Evolutionary conservation across 2,888 invertebrate genomes (phyloP).

Genomic region (Drosophila monieri): DNA sequence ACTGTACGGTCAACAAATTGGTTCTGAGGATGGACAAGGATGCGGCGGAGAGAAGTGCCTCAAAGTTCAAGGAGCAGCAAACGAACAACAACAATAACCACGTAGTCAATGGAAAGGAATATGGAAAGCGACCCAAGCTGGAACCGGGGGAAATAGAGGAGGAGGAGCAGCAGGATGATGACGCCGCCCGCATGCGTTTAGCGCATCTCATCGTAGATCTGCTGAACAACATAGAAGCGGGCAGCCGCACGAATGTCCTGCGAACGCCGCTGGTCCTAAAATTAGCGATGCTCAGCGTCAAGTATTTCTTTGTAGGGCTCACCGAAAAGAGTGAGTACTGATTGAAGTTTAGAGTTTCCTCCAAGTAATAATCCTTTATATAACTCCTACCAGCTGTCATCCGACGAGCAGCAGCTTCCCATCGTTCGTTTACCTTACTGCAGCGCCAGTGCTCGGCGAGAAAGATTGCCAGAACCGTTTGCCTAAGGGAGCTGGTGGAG

Average conservation of each 20-base stretch:
- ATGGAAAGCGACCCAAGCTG: slow-evolving; percentile 51
- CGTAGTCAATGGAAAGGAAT: slow-evolving; percentile 39
- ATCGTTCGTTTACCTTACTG: slow-evolving; percentile 87
- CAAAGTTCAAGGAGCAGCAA: slow-evolving; percentile 53
- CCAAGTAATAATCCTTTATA: background rate
- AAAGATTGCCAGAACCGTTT: slow-evolving; percentile 89
- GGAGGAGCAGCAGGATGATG: slow-evolving; percentile 41
- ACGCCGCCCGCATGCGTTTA: slow-evolving; percentile 64
- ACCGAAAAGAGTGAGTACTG: slow-evolving; percentile 86
- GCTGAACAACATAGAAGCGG: slow-evolving; percentile 87
- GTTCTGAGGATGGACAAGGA: slow-evolving; percentile 73
- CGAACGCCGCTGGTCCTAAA: slow-evolving; percentile 87
- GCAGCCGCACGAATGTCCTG: slow-evolving; percentile 86
- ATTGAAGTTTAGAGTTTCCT: background rate
- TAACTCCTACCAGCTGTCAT: slow-evolving; percentile 85
- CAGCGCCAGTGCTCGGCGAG: slow-evolving; percentile 86
- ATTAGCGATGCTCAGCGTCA: slow-evolving; percentile 88
- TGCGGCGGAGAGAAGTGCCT: slow-evolving; percentile 51
- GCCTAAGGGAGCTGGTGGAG: slow-evolving; percentile 89
- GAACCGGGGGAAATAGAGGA: slow-evolving; percentile 29
- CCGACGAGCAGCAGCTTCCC: slow-evolving; percentile 87
- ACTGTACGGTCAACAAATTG: slow-evolving; percentile 78
- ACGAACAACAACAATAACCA: slow-evolving; percentile 53
- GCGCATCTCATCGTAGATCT: slow-evolving; percentile 86
- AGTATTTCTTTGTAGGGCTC: slow-evolving; percentile 91